Base-by-base conservation (phyloP, 2,797 vertebrate species). In the Bradypus variegatus region DNA sequence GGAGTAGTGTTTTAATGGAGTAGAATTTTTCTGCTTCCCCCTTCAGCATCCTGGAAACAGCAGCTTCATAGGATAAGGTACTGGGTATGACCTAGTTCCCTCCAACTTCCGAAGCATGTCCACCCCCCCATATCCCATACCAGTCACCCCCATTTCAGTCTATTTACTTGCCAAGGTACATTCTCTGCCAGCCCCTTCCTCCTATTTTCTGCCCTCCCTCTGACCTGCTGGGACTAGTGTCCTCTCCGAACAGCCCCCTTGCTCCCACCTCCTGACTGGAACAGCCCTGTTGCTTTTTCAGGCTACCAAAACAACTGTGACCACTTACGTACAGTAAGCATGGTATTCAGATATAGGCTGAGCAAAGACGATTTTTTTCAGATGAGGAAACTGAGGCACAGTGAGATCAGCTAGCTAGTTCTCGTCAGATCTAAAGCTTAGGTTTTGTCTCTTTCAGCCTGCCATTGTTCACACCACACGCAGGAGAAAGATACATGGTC, bases 141-240 rank as follows among this genome's bases (percentile, higher is more conserved):
- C 58, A 41, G 31, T 70, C 33, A 18, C 8, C 11, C 58, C 62
- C 19, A 15, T n/a, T 5, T 4, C 29, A 5, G 16, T 53, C 29
- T 69, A 12, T 55, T 45, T 41, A 14, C 6, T 0, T 45, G 75
- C n/a, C 10, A 0, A 19, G 31, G n/a, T 25, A 6, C 14, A 23
- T 10, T 67, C 69, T 80, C 14, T 2, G 18, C 31, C 12, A 33
- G 62, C 58, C 14, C 41, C 48, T 69, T 0, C 23, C 33, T 53
- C 41, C 73, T n/a, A 2, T 36, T 13, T 58, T 69, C 19, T 7
- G 13, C 33, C 69, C 14, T 2, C n/a, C 36, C 29, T 67, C 48
- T 27, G 1, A 1, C 64, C 69, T 10, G 36, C 33, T 48, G 58
- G n/a, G 25, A 33, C 16, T 6, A 18, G 9, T 50, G 15, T 62